phyloP scores from a whole-genome alignment of 2,888 invertebrate genomes.

The Microctonus brassicae region DNA sequence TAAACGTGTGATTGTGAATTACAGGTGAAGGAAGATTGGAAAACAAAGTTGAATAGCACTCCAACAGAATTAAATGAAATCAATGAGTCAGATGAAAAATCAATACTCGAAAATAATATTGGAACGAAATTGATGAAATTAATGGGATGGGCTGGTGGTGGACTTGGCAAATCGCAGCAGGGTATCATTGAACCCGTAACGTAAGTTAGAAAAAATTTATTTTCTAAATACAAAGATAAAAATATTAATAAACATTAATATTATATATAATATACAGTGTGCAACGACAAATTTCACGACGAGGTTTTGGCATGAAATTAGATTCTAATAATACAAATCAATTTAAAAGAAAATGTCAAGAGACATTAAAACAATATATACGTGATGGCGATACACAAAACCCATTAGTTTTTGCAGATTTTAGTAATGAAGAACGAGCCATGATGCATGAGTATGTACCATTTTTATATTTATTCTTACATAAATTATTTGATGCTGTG shows the following conservation, averaged over 20 bases:
- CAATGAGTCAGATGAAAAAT: constrained; percentile 36
- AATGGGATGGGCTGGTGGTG: constrained; percentile 76
- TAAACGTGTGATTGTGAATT: constrained; percentile 7
- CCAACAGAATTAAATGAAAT: constrained; percentile 44
- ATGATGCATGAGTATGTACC: constrained; percentile 72
- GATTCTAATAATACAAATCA: constrained; percentile 53
- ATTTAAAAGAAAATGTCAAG: constrained; percentile 65
- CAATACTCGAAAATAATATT: constrained; percentile 67
- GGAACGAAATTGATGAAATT: constrained; percentile 73
- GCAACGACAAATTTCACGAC: constrained; percentile 59
- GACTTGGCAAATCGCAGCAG: constrained; percentile 72
- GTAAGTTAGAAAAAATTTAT: constrained; percentile 55
- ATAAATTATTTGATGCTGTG: neutral
- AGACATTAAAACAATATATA: constrained; percentile 69
- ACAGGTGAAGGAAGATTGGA: constrained; percentile 53
- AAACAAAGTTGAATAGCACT: constrained; percentile 41
- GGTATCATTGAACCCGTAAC: constrained; percentile 73
- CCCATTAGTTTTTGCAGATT: constrained; percentile 76
- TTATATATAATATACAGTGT: constrained; percentile 38
- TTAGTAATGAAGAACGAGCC: constrained; percentile 77
- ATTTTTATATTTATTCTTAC: neutral
- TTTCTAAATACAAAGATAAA: neutral
- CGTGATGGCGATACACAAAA: constrained; percentile 60
- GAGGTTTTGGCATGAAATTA: constrained; percentile 61
- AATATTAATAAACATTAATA: neutral